Base-by-base conservation (phyloP, 2,888 invertebrate genomes). In the Agelastica alni region DNA sequence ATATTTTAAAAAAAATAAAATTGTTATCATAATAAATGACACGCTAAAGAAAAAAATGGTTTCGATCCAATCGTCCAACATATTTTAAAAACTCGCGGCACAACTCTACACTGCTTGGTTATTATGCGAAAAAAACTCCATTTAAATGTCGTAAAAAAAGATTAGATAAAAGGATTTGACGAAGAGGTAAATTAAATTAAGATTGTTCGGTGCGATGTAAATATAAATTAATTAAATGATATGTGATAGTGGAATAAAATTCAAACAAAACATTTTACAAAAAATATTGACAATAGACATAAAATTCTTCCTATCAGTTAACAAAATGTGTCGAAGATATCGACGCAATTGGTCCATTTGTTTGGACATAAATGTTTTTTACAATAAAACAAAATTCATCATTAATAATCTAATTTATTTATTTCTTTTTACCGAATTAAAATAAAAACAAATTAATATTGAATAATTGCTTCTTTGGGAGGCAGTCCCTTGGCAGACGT, bases 401-500 rank as follows among this genome's bases (percentile, higher is more conserved):
- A 3, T 6, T 37, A 10, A 10, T 13, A 4, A 10, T 9, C 10
- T 5, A n/a, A 9, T 12, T 20, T 12, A 20, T 20, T 12, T 12
- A 18, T 39, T n/a, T n/a, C n/a, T n/a, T n/a, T n/a, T n/a, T n/a
- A n/a, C n/a, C n/a, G n/a, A n/a, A n/a, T n/a, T n/a, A n/a, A n/a
- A n/a, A n/a, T n/a, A n/a, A n/a, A n/a, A n/a, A n/a, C n/a, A n/a
- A n/a, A n/a, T n/a, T n/a, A n/a, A n/a, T n/a, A n/a, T 5, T 26
- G 6, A 26, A 39, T 39, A 13, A 51, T 22, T 4, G 49, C 54
- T 22, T 59, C 36, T 39, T 75, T 63, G n/a, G 67, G 60, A 10
- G 66, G 63, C 10, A 64, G 30, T 22, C 79, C 80, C 26, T 48
- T 65, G 2, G 71, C 74, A 4, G 71, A 75, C 17, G 79, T 70